Conservation (phyloP, 2,888 invertebrate genomes). For the Heteromyza rotundicornis region DNA sequence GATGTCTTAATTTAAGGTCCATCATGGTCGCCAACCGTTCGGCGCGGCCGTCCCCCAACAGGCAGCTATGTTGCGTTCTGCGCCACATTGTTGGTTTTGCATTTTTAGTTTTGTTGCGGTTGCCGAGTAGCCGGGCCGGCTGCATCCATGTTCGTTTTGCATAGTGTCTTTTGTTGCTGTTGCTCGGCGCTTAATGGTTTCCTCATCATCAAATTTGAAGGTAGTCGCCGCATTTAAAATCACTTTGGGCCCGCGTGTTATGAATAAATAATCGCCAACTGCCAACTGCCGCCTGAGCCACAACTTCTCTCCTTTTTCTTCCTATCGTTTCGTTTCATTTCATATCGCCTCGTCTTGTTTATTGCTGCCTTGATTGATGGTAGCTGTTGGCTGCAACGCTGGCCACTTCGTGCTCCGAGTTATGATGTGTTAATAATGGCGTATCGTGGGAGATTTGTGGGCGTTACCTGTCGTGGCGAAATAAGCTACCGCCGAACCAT, state of each 20-base stretch:
- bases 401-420: constrained; percentile 34
- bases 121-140: background rate
- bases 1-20: constrained; percentile 50
- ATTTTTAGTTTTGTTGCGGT: constrained; percentile 14
- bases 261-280: constrained; percentile 56
- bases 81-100: constrained; percentile 33
- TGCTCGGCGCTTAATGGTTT: constrained; percentile 1
- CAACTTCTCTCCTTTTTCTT: no score
- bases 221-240: constrained; percentile 53
- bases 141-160: constrained; percentile 18
- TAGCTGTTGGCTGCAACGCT: constrained; percentile 31
- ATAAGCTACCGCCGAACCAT: no score
- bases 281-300: background rate
- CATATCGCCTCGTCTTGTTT: constrained; percentile 36
- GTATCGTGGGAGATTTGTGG: constrained; percentile 48
- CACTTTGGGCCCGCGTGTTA: constrained; percentile 53
- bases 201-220: constrained; percentile 41
- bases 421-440: constrained; percentile 60
- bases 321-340: background rate
- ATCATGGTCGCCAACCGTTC: constrained; percentile 33
- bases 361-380: constrained; percentile 47
- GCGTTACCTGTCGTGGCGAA: constrained; percentile 40
- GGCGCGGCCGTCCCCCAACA: no score
- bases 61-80: constrained; percentile 23
- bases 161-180: constrained; percentile 5